Base-by-base conservation (phyloP, 2,797 vertebrate genomes). In the Arnoldichthys spilopterus region DNA sequence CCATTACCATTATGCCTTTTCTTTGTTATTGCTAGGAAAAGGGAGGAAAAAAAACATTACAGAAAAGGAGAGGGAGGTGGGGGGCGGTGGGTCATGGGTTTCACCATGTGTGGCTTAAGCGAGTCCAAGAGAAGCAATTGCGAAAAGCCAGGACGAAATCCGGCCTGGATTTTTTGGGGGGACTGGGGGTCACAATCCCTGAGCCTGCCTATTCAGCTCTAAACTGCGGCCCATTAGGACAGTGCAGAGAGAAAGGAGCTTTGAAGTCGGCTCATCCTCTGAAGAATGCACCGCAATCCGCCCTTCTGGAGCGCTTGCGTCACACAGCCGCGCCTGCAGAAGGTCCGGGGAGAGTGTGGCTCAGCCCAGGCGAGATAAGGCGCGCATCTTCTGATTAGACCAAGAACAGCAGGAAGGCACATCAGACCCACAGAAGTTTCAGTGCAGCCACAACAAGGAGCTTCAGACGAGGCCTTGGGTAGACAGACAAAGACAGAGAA, bases 221-320 rank as follows among this genome's bases (percentile, higher is more conserved):
- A 78, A 43, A 85, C 74, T 26, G 72, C 72, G 34, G 45, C n/a
- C 63, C 79, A 64, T 78, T 76, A 62, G 75, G 75, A 76, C 80
- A 80, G 77, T n/a, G 37, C 15, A 37, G 59, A 34, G 66, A 72
- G 73, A 37, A 56, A 12, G 22, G 59, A n/a, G 43, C 84, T 83
- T 82, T 84, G 82, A 85, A 79, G 82, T 80, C 45, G 22, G 72
- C 80, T 81, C 70, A 85, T 85, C 77, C 79, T 37, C 68, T 3
- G 37, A 73, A 81, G 72, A 81, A 80, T 75, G 40, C 61, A 16
- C 16, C 20, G n/a, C 75, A 81, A 74, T 83, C 82, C 22, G 26
- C 72, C 74, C 66, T 61, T 63, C 67, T 34, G 70, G 70, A 49
- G 67, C 62, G 22, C 26, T 70, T 78, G 54, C 64, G 68, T 80